These are phyloP conservation scores for Oceanodroma tethys DNA, from an alignment of 2,113 vertebrate species.

Conservation along the genomic window DNA sequence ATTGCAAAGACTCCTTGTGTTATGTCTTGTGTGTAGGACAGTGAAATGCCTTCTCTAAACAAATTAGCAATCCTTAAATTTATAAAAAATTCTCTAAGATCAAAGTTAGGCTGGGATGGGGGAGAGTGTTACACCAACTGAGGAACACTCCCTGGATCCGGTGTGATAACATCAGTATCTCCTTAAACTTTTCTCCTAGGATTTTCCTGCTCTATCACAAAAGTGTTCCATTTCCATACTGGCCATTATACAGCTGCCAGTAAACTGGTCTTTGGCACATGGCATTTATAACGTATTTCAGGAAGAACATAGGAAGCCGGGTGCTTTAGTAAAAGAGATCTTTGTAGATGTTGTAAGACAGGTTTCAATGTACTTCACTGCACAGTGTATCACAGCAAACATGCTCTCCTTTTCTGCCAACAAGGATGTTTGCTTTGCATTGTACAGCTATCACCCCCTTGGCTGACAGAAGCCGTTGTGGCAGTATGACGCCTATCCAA, in stretches of 20 bases:
- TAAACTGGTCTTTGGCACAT: neutral
- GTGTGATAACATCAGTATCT: fast-evolving
- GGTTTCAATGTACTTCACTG: neutral
- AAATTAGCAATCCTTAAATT: neutral
- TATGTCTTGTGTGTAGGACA: fast-evolving
- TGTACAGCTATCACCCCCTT: neutral
- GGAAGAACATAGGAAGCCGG: neutral
- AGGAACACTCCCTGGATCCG: neutral
- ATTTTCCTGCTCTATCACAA: neutral
- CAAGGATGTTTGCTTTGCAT: constrained; percentile 33
- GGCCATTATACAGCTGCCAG: neutral
- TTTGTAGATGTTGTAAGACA: neutral
- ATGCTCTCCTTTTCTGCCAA: neutral
- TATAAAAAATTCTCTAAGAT: fast-evolving
- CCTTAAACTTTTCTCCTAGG: neutral
- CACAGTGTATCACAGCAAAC: neutral
- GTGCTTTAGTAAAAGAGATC: neutral
- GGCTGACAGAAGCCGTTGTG: neutral
- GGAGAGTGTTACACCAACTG: neutral
- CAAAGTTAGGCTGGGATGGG: neutral
- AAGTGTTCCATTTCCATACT: fast-evolving
- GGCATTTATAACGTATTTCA: neutral
- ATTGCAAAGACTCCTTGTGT: neutral
- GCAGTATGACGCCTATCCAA: constrained; percentile 13
- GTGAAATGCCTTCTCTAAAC: neutral